These are phyloP conservation scores for Aurelia sp. DNA, from an alignment of 30 jellyfish, hydroid and myxozoan genomes.

Conservation along the genomic window DNA sequence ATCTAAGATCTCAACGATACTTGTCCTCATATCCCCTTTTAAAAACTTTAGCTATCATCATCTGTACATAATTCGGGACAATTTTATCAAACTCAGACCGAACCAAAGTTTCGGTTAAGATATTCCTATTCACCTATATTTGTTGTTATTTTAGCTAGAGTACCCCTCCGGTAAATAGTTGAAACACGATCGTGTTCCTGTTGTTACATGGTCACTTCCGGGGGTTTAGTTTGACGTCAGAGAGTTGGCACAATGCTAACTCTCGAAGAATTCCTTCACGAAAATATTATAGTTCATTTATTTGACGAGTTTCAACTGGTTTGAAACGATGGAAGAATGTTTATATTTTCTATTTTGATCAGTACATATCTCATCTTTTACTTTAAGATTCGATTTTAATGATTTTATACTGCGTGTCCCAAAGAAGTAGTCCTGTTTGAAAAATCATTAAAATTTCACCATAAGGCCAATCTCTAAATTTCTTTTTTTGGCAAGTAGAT, in stretches of 20 bases:
- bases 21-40: too few relatives aligned
- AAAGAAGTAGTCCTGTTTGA: too few relatives aligned
- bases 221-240: slow-evolving; percentile 85
- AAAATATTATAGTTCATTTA: not conserved
- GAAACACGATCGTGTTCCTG: slow-evolving; percentile 16
- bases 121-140: too few relatives aligned
- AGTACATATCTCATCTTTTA: not conserved
- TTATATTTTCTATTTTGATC: not conserved
- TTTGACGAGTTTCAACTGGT: slow-evolving; percentile 66
- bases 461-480: too few relatives aligned
- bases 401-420: too few relatives aligned
- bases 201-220: slow-evolving; percentile 51
- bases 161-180: slow-evolving; percentile 30
- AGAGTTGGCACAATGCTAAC: slow-evolving; percentile 37
- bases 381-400: too few relatives aligned
- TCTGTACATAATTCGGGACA: too few relatives aligned
- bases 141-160: not conserved
- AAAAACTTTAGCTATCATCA: too few relatives aligned
- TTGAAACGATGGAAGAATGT: slow-evolving; percentile 27
- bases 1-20: not conserved
- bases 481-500: too few relatives aligned
- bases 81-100: too few relatives aligned
- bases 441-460: too few relatives aligned
- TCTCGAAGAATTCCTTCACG: not conserved
- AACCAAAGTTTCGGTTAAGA: too few relatives aligned